These are phyloP conservation scores for Crenuchus spilurus DNA, from an alignment of 2,797 vertebrate genomes.

Conservation along the genomic window DNA sequence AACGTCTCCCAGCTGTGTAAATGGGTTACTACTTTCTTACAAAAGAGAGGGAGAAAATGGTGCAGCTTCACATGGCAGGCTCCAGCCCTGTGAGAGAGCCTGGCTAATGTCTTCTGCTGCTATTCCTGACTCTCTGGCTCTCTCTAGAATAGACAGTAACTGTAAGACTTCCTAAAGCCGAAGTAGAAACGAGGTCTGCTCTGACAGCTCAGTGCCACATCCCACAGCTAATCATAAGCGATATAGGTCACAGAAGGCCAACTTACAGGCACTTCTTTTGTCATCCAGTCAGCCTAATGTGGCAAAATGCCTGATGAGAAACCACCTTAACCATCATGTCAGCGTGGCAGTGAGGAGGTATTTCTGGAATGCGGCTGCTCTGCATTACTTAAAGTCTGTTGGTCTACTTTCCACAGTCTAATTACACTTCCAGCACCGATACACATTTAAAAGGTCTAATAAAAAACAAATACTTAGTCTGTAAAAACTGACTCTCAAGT, in stretches of 20 bases:
- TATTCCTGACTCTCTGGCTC: constrained; percentile 42
- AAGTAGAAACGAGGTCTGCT: constrained; percentile 48
- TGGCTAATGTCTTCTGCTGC: constrained; percentile 43
- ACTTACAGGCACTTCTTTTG: background rate
- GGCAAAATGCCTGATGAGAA: background rate
- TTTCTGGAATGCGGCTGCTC: constrained; percentile 36
- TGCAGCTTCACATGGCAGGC: background rate
- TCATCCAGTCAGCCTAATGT: background rate
- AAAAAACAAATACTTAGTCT: too few species aligned
- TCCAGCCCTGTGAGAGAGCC: background rate
- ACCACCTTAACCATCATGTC: background rate
- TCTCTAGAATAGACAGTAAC: constrained; percentile 20
- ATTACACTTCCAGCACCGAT: too few species aligned
- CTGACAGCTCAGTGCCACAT: constrained; percentile 49
- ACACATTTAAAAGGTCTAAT: too few species aligned
- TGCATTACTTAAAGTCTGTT: constrained; percentile 27
- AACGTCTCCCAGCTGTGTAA: background rate
- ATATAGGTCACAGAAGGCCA: constrained; percentile 56
- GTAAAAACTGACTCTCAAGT: too few species aligned
- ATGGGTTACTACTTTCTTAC: background rate
- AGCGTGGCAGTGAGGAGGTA: background rate
- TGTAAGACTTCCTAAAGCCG: constrained; percentile 37
- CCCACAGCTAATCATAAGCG: constrained; percentile 61
- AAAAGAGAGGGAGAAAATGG: background rate
- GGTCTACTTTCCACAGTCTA: constrained; percentile 15